These are phyloP conservation scores for Oligia fasciuncula DNA, from an alignment of 2,888 invertebrate species.

Conservation along the genomic window DNA sequence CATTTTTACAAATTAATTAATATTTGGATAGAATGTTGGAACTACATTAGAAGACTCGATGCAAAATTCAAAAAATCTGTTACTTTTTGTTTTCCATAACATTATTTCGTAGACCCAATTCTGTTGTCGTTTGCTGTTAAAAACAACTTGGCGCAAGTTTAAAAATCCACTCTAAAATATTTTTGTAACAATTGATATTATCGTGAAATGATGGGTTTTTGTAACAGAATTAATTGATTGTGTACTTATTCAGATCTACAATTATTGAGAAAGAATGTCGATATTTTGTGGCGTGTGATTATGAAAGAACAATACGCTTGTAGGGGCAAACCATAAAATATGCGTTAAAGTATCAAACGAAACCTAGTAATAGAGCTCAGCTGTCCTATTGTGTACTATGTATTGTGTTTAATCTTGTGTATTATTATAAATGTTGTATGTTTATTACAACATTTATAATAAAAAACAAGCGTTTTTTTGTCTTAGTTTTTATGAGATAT, in stretches of 20 bases:
- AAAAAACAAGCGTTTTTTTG: not conserved
- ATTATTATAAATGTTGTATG: no score
- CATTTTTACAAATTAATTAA: constrained; percentile 59
- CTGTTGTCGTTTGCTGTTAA: not conserved
- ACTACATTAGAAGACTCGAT: not conserved
- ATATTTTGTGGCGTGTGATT: constrained; percentile 51
- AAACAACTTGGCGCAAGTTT: not conserved
- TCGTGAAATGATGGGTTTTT: not conserved
- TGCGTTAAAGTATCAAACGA: constrained; percentile 80
- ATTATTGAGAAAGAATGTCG: not conserved
- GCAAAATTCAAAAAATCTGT: not conserved
- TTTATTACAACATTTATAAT: no score
- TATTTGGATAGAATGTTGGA: constrained; percentile 1
- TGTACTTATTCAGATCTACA: not conserved
- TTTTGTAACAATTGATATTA: not conserved
- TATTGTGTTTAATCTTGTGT: constrained; percentile 49
- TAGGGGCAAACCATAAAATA: constrained; percentile 52
- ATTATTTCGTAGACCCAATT: not conserved
- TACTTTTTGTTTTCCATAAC: not conserved
- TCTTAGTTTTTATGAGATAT: not conserved
- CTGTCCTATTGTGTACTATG: constrained; percentile 66
- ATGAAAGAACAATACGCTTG: constrained; percentile 67
- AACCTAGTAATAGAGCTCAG: constrained; percentile 68
- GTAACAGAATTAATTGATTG: no score
- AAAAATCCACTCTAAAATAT: not conserved